A percentile compares a stretch with the other conserved stretches of the same genome.
Conservation (phyloP, 1,140 invertebrate species). For the Sweltsa coloradensis region DNA sequence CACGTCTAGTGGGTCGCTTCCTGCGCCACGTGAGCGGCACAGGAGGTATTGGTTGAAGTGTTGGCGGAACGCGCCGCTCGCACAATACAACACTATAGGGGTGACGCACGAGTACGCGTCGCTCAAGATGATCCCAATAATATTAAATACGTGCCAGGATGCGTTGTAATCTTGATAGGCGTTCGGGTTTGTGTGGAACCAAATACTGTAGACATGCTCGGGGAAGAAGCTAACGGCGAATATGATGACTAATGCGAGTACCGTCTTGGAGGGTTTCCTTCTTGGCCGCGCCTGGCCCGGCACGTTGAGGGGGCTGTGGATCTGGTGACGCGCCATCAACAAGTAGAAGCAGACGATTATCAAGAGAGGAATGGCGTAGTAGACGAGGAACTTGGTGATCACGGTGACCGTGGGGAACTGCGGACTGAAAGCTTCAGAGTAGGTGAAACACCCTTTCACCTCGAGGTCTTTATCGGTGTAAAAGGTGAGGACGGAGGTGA, state of each 20-base stretch:
- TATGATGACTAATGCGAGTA: slow-evolving; percentile 77
- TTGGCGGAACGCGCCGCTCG: slow-evolving; percentile 80
- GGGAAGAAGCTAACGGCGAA: slow-evolving; percentile 86
- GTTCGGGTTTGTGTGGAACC: slow-evolving; percentile 70
- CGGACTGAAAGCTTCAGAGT: slow-evolving; percentile 28
- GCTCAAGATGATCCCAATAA: slow-evolving; percentile 70
- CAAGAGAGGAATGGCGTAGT: slow-evolving; percentile 70
- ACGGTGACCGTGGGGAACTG: slow-evolving; percentile 58
- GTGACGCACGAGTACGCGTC: slow-evolving; percentile 89
- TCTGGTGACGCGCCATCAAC: slow-evolving; percentile 74
- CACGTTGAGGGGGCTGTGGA: slow-evolving; percentile 64
- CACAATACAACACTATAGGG: slow-evolving; percentile 82
- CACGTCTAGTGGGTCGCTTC: too few relatives aligned
- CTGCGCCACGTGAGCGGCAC: too few relatives aligned
- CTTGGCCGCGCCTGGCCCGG: slow-evolving; percentile 61
- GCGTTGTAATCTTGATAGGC: slow-evolving; percentile 60
- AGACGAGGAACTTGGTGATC: slow-evolving; percentile 61
- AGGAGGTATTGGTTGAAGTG: slow-evolving; percentile 42
- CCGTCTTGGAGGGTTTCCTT: slow-evolving; percentile 81
- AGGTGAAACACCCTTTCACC: slow-evolving; percentile 35
- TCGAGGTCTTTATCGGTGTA: slow-evolving; percentile 34
- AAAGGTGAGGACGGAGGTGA: slow-evolving; percentile 52
- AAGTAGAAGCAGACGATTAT: slow-evolving; percentile 79
- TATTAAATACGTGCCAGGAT: slow-evolving; percentile 78
- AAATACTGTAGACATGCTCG: slow-evolving; percentile 72